Evolutionary conservation across 2,888 invertebrate species (phyloP), one percentile per base, ranked within the genome.

Genomic region (Sisyra nigra): DNA sequence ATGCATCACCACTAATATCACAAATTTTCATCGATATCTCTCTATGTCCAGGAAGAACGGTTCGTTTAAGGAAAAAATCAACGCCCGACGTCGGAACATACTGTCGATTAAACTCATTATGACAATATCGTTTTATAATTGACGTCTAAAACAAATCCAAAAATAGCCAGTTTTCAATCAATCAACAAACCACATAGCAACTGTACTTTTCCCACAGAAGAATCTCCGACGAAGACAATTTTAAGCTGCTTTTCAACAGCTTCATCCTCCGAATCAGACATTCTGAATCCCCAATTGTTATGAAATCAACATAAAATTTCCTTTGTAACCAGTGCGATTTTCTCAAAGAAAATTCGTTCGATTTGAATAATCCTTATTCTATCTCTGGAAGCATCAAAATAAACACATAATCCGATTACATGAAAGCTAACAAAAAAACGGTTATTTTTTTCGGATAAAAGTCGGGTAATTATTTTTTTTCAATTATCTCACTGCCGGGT

Each of bases 1-100:
- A 63, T 31, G 85, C 77, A 48, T 76, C 74, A 14, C 91, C 89
- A 36, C 86, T 84, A 43, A 91, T 74, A 60, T 92, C 91, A 68
- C 87, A 87, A 24, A 92, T 69, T 58, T 85, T 77, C 42, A 87
- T 59, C 18, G 79, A 75, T 39, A 81, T 74, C 52, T 75, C 69
- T 42, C 67, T 65, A 51, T 61, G 64, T 11, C 58, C 59, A 46
- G 76, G 69, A 39, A 80, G 54, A 46, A 66, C 60, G 34, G 77
- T 63, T 53, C 76, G 67, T 55, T 78, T 78, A 39, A 78, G 65
- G 54, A 75, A 78, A 60, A 83, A 82, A 55, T 84, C 82, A 9
- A 82, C 70, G 2, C 82, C 83, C 19, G 76, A 63, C 1, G 81
- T 81, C 48, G 78, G 76, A 57, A 67, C 66, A 51, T 72, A 71